Percentiles rank a stretch among this genome's conserved stretches.
Conservation (phyloP, 1,140 invertebrate species). For the Plutomurus gul region DNA sequence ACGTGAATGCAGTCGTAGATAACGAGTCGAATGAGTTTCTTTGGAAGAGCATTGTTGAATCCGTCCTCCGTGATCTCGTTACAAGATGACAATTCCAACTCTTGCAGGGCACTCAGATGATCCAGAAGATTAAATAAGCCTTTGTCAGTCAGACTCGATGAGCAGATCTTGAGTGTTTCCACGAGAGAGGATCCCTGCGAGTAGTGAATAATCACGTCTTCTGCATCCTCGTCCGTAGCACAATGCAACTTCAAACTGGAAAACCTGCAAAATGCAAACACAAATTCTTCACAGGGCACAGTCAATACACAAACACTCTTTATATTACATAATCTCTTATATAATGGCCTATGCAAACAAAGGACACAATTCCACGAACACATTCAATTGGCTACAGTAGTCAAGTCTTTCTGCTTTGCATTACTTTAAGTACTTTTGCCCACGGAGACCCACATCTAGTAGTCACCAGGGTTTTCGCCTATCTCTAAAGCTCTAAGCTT, state of each 20-base stretch:
- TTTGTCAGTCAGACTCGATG: conserved; percentile 52
- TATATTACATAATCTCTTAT: no score
- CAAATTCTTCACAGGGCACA: not conserved
- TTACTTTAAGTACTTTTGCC: no score
- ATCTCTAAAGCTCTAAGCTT: no score
- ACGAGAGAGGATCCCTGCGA: conserved; percentile 50
- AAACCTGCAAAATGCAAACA: conserved; percentile 37
- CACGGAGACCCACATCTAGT: no score
- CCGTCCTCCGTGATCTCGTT: conserved; percentile 54
- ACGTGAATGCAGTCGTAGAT: conserved; percentile 53
- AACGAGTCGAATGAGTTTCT: conserved; percentile 42
- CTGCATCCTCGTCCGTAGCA: conserved; percentile 52
- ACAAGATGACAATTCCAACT: conserved; percentile 51
- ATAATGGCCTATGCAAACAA: no score
- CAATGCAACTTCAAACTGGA: conserved; percentile 47
- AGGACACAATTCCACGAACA: no score
- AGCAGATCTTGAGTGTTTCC: conserved; percentile 42
- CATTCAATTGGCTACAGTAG: no score
- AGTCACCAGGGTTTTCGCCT: no score
- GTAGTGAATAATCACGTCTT: conserved; percentile 53
- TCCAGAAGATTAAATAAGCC: conserved; percentile 51
- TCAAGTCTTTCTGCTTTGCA: no score
- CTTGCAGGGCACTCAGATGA: conserved; percentile 46
- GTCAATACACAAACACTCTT: not conserved
- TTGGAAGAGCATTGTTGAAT: conserved; percentile 43